Evolutionary conservation across 2,113 vertebrate species (phyloP).

Genomic region (Pygoscelis adeliae): DNA sequence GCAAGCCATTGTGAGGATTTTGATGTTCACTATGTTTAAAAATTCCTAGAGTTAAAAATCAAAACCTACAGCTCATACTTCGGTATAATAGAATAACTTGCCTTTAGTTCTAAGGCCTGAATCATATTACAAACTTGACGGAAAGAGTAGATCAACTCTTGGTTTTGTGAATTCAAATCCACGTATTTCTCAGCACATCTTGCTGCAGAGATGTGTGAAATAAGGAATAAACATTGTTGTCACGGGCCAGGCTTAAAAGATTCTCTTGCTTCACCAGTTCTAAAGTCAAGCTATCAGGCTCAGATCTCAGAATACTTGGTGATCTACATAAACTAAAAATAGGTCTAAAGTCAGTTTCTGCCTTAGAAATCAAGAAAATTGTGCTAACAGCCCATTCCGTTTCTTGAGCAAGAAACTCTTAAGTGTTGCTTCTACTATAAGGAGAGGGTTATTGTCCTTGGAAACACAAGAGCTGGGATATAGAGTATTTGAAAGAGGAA

Average conservation of each 20-base stretch:
- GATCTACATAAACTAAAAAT: neutral
- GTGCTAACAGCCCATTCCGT: neutral
- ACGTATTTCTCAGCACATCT: neutral
- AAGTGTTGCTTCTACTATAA: neutral
- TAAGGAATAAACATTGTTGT: neutral
- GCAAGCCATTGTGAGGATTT: neutral
- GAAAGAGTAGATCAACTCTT: neutral
- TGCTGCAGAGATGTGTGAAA: neutral
- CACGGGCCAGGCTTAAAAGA: neutral
- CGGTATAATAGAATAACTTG: neutral
- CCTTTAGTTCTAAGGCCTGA: neutral
- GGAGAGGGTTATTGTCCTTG: neutral
- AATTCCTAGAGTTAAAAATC: neutral
- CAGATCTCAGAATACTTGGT: neutral
- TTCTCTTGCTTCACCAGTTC: neutral
- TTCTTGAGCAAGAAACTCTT: neutral
- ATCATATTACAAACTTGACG: neutral
- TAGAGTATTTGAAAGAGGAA: neutral
- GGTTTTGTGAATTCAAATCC: neutral
- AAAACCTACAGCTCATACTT: neutral
- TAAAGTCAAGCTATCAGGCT: neutral
- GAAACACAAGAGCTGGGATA: neutral
- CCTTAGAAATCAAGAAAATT: neutral
- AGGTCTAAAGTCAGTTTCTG: neutral
- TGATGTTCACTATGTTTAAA: neutral